Evolutionary conservation across 2,113 vertebrate genomes (phyloP), one percentile per base, ranked within the genome.

Genomic region (Varanus salvator): DNA sequence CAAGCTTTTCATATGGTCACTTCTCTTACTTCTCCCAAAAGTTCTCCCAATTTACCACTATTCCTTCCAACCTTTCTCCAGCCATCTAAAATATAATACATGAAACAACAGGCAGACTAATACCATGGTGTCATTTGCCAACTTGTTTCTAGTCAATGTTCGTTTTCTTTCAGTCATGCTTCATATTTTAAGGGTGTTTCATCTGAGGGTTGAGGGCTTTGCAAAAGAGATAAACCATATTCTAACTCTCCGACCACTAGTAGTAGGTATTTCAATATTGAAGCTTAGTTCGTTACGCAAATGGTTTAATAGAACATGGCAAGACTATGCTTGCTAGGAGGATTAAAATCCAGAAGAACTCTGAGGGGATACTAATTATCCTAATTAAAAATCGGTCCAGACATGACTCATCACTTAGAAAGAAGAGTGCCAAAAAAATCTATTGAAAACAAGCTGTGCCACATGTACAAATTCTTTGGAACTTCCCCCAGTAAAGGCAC

Each of bases 281-380:
- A 1, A 68, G 83, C 0, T 0, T 0, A 11, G 71, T 8, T n/a
- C 25, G 54, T 21, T 17, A 14, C 1, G 8, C 14, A 23, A 64
- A 54, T 1, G 2, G 0, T 0, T 11, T 87, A 77, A 38, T 0
- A 15, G 9, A 44, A 84, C 1, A 54, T n/a, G 66, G 69, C 31
- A 84, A n/a, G 54, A 87, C 54, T 0, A 3, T 1, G 21, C 8
- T 68, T 1, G 82, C 66, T 25, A 7, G 17, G 72, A 86, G 60
- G 87, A 29, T 44, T 69, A 85, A 93, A 87, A 68, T 52, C 21
- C 8, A 93, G 4, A 75, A 80, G 25, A 90, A 69, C 29, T 23
- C 57, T 8, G 57, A 89, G 90, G 57, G 0, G 11, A 90, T 82
- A 87, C 90, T 71, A 19, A 72, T 5, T 84, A 54, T 69, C 9